Evolutionary conservation across 2,888 invertebrate species (phyloP).

Genomic region (Drosophila incognita): DNA sequence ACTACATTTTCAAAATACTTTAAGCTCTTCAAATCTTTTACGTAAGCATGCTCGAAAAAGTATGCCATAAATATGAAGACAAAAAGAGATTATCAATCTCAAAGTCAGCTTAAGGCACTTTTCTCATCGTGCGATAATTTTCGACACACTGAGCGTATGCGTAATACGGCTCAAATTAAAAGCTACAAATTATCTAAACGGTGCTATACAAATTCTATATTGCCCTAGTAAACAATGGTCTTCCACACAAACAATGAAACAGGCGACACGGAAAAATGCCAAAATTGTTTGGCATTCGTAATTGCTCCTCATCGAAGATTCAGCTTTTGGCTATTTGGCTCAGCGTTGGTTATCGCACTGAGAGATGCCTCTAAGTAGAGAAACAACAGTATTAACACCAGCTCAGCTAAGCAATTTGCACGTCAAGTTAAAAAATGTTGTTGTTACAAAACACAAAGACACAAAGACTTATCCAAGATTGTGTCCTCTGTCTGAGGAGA

Average conservation of each 20-base stretch:
- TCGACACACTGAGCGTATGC: conserved; percentile 29
- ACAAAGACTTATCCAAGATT: conserved; percentile 53
- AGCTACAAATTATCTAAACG: conserved; percentile 1
- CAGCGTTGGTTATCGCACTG: conserved; percentile 44
- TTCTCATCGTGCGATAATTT: conserved; percentile 19
- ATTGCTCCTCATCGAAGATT: conserved; percentile 45
- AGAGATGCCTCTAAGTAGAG: conserved; percentile 18
- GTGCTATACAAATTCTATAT: neutral
- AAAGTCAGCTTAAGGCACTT: conserved; percentile 29
- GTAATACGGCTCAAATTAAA: conserved; percentile 24
- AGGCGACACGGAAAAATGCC: conserved; percentile 7
- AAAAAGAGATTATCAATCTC: conserved; percentile 38
- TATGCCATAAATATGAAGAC: conserved; percentile 43
- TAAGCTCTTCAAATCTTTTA: neutral
- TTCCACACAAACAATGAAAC: neutral
- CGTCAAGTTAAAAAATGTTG: conserved; percentile 55
- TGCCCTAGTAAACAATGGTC: neutral
- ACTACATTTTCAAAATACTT: neutral
- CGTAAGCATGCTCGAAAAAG: conserved; percentile 25
- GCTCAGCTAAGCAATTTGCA: conserved; percentile 52
- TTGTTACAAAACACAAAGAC: conserved; percentile 45
- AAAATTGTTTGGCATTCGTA: conserved; percentile 38
- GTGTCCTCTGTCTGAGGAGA: conserved; percentile 18
- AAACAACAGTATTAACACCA: conserved; percentile 8
- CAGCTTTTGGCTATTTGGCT: conserved; percentile 53